These are phyloP conservation scores for Zophobas morio DNA, from an alignment of 1,140 invertebrate genomes.

Conservation along the genomic window DNA sequence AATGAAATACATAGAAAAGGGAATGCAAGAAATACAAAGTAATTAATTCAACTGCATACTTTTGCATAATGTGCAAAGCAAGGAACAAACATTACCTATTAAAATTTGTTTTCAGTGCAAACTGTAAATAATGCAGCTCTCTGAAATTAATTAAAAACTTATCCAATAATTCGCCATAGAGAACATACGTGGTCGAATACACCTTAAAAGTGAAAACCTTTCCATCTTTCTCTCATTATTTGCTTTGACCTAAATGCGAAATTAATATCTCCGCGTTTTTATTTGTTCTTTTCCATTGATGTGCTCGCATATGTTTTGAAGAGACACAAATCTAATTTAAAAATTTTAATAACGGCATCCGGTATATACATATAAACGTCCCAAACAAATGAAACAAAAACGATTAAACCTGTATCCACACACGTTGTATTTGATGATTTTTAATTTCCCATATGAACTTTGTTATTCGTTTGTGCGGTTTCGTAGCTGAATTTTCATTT, in stretches of 20 bases:
- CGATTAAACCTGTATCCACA: conserved; percentile 38
- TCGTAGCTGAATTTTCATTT: conserved; percentile 62
- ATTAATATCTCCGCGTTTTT: neutral
- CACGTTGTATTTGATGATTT: conserved; percentile 46
- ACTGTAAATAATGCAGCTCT: no score
- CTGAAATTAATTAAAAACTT: no score
- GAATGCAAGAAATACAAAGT: no score
- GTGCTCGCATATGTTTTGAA: conserved; percentile 11
- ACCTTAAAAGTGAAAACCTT: no score
- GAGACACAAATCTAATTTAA: conserved; percentile 40
- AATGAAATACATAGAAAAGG: no score
- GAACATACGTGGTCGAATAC: no score
- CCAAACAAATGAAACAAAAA: conserved; percentile 37
- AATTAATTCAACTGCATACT: no score
- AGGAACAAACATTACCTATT: no score
- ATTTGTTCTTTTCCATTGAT: conserved; percentile 3
- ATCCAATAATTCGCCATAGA: no score
- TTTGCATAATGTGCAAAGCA: no score
- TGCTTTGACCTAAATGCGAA: conserved; percentile 1
- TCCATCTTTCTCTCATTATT: neutral
- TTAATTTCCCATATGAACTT: conserved; percentile 51
- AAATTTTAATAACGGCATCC: conserved; percentile 35
- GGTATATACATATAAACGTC: conserved; percentile 21
- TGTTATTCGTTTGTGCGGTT: conserved; percentile 58
- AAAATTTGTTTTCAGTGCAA: no score